Percentiles rank a stretch among this genome's conserved stretches.
Evolutionary conservation across 2,888 invertebrate genomes (phyloP).

Genomic region (Cosmia pyralina): DNA sequence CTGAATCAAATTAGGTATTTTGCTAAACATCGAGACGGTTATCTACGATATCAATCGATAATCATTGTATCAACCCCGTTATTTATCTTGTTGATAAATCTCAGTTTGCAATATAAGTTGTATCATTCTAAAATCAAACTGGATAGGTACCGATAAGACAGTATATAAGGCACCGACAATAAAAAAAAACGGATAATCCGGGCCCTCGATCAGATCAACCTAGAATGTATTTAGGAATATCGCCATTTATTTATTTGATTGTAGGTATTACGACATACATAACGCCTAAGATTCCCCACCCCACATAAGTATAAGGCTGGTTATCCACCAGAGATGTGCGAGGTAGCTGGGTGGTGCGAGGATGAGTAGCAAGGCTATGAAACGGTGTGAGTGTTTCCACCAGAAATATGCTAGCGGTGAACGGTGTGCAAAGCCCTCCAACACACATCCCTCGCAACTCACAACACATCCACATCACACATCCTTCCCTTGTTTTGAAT

Average conservation of each 20-base stretch:
- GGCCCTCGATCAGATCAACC: conserved; percentile 1
- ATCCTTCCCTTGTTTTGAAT: no score
- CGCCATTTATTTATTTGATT: neutral
- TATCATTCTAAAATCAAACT: conserved; percentile 40
- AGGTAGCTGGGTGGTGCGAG: no score
- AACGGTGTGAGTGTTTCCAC: no score
- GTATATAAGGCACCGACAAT: conserved; percentile 32
- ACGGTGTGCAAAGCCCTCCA: no score
- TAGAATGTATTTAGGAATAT: neutral
- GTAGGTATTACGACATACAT: neutral
- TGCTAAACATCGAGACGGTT: conserved; percentile 17
- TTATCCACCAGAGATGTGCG: no score
- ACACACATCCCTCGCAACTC: no score
- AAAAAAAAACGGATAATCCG: conserved; percentile 16
- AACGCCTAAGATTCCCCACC: no score
- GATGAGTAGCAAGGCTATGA: no score
- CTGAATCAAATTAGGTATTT: conserved; percentile 26
- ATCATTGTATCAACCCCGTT: conserved; percentile 22
- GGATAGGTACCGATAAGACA: conserved; percentile 18
- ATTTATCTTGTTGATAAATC: conserved; percentile 59
- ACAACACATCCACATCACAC: no score
- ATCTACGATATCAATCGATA: conserved; percentile 47
- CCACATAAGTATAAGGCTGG: no score
- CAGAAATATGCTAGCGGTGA: no score
- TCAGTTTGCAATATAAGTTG: conserved; percentile 12